A percentile compares a stretch with the other conserved stretches of the same genome.
Conservation (phyloP, 2,888 invertebrate species). For the Epinotia ramella region DNA sequence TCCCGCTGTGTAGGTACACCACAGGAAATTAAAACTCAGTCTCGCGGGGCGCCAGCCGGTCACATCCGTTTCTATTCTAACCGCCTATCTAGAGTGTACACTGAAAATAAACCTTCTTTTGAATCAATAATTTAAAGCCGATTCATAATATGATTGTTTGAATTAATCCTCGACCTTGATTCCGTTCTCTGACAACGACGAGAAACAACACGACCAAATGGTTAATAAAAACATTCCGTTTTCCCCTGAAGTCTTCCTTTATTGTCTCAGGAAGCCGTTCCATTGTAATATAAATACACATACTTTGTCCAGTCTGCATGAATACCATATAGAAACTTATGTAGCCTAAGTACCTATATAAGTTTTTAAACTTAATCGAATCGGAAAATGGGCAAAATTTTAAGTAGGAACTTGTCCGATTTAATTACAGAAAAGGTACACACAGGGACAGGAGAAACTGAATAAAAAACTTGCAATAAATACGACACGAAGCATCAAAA, state of each 20-base stretch:
- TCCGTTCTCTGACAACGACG: slow-evolving; percentile 30
- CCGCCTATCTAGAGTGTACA: slow-evolving; percentile 32
- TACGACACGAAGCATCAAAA: background rate
- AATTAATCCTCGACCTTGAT: slow-evolving; percentile 35
- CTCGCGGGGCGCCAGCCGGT: slow-evolving; percentile 54
- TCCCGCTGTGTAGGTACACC: slow-evolving; percentile 48
- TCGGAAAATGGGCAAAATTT: too few species aligned
- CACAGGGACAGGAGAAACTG: background rate
- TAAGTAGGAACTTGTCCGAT: background rate
- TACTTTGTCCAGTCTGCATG: background rate
- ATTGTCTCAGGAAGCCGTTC: slow-evolving; percentile 13
- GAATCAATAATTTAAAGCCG: slow-evolving; percentile 44
- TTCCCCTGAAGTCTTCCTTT: slow-evolving; percentile 11
- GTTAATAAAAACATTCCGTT: slow-evolving; percentile 33
- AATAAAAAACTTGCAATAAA: background rate
- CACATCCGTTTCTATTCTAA: slow-evolving; percentile 55
- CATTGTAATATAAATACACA: slow-evolving; percentile 3
- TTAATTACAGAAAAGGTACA: background rate
- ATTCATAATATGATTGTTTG: slow-evolving; percentile 37
- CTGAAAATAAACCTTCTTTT: slow-evolving; percentile 56
- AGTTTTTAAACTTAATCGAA: too few species aligned
- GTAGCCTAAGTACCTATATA: background rate
- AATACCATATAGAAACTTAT: background rate
- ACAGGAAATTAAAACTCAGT: slow-evolving; percentile 53
- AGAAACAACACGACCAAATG: slow-evolving; percentile 36